phyloP scores from a whole-genome alignment of 2,797 vertebrate species.

The Apogon hyalosoma region DNA sequence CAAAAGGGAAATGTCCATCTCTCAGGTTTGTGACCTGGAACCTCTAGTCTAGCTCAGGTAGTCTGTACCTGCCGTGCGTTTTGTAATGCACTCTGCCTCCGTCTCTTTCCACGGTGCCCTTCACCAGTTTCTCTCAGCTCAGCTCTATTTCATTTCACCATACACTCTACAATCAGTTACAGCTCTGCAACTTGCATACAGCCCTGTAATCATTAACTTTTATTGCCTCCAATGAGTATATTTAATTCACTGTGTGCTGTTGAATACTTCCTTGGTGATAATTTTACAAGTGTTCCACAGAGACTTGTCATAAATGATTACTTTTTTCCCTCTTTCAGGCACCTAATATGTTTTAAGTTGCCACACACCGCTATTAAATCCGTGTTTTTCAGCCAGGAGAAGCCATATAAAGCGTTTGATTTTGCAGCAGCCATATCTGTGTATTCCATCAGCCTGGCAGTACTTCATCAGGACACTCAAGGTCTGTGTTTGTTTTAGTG shows the following conservation, averaged over 20 bases:
- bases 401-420: conserved; percentile 9
- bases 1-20: not conserved
- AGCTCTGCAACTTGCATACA: conserved; percentile 5
- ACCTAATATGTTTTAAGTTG: not conserved
- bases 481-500: conserved; percentile 50
- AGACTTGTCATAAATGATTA: conserved; percentile 21
- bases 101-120: not conserved
- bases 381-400: not conserved
- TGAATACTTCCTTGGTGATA: conserved; percentile 36
- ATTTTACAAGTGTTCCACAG: conserved; percentile 20
- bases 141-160: conserved; percentile 8
- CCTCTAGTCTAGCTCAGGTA: conserved; percentile 17
- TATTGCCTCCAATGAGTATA: conserved; percentile 51
- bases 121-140: not conserved
- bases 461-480: conserved; percentile 36
- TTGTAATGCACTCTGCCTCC: not conserved
- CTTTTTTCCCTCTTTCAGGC: not conserved
- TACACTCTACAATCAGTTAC: conserved; percentile 40
- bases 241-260: conserved; percentile 43
- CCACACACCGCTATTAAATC: not conserved
- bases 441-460: conserved; percentile 22
- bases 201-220: conserved; percentile 74
- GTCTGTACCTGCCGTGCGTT: conserved; percentile 22
- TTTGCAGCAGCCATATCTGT: conserved; percentile 16
- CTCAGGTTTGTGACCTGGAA: not conserved